Evolutionary conservation across 2,113 vertebrate genomes (phyloP).

Genomic region (Odontophorus gujanensis): DNA sequence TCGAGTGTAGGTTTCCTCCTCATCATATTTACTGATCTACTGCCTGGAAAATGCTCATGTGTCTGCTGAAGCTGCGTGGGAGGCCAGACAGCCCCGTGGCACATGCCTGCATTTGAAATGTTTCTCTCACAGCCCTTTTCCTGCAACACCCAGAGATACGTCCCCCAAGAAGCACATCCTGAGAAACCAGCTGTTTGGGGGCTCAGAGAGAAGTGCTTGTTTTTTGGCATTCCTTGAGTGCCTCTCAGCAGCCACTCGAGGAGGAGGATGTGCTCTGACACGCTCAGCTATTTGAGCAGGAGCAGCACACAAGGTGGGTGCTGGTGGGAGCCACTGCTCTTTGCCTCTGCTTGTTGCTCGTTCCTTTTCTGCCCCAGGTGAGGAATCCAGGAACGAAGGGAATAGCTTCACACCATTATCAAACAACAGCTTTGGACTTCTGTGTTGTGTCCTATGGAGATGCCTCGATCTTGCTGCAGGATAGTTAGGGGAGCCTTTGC

Average conservation of each 20-base stretch:
- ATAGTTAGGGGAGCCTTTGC: neutral
- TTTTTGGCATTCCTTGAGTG: neutral
- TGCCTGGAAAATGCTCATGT: neutral
- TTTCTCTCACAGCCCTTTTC: neutral
- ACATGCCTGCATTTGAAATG: neutral
- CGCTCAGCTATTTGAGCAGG: neutral
- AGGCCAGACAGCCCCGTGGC: neutral
- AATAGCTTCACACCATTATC: neutral
- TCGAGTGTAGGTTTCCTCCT: neutral
- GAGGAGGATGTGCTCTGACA: neutral
- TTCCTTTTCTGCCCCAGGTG: neutral
- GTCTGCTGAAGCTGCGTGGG: neutral
- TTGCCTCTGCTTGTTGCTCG: neutral
- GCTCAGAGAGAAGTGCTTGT: accelerated
- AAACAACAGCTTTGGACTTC: neutral
- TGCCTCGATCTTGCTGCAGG: neutral
- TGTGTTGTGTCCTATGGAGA: neutral
- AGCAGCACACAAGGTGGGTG: neutral
- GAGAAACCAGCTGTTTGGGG: neutral
- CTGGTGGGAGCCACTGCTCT: neutral
- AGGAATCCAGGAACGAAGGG: neutral
- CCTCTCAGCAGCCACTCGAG: neutral
- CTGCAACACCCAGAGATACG: neutral
- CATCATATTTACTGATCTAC: neutral
- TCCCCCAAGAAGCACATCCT: accelerated